Conservation (phyloP, 2,888 invertebrate genomes). For the Hesperia comma region DNA sequence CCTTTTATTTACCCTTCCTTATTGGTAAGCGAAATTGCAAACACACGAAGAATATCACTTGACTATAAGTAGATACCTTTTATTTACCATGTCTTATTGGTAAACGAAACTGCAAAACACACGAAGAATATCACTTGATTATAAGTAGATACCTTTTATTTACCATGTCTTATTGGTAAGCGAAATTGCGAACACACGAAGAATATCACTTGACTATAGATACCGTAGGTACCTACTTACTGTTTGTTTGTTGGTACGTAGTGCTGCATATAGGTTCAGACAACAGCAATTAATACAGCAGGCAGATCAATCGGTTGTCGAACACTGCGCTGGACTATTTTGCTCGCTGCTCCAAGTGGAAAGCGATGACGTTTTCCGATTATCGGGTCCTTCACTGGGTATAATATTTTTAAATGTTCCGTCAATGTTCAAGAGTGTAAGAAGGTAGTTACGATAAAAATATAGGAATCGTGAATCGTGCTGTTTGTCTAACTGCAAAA, state of each 20-base stretch:
- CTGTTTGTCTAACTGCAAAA: too few species aligned
- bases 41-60: too few species aligned
- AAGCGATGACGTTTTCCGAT: conserved; percentile 22
- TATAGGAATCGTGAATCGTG: too few species aligned
- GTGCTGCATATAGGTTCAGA: conserved; percentile 59
- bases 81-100: too few species aligned
- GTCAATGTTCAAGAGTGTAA: too few species aligned
- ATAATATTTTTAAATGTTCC: too few species aligned
- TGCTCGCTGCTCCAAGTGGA: conserved; percentile 48
- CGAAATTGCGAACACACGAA: too few species aligned
- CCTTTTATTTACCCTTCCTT: too few species aligned
- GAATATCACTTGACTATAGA: not conserved
- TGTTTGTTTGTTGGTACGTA: conserved; percentile 25
- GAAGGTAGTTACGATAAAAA: too few species aligned
- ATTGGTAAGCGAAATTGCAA: too few species aligned
- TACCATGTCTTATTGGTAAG: too few species aligned
- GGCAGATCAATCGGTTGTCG: conserved; percentile 82
- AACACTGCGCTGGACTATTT: conserved; percentile 67
- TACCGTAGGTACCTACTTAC: not conserved
- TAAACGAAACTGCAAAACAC: too few species aligned
- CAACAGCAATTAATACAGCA: conserved; percentile 78
- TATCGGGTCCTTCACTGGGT: not conserved
- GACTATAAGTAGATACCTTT: not conserved
- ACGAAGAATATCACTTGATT: not conserved
- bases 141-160: not conserved